Evolutionary conservation across 1,140 invertebrate genomes (phyloP).

Genomic region (Triops cancriformis): DNA sequence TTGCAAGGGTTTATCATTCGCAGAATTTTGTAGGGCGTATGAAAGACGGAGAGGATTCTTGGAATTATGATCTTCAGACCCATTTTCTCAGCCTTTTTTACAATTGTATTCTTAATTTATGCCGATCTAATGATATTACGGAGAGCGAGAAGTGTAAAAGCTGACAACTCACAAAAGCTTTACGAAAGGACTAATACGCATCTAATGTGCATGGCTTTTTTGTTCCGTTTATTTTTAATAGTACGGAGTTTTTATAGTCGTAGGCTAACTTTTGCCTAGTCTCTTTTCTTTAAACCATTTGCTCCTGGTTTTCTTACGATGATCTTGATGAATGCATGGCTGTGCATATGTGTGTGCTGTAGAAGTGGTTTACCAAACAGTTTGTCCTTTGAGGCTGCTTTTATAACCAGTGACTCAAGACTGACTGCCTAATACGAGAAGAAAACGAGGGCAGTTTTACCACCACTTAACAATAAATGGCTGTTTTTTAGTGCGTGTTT

Average conservation of each 20-base stretch:
- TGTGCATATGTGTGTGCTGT: conserved; percentile 3
- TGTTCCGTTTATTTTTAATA: not conserved
- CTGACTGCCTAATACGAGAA: not conserved
- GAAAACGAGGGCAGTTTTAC: not conserved
- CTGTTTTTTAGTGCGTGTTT: not conserved
- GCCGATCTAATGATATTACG: not conserved
- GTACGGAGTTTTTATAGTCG: not conserved
- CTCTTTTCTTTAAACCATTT: not conserved
- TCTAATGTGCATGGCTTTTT: not conserved
- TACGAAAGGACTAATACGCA: not conserved
- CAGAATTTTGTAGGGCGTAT: not conserved
- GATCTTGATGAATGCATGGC: not conserved
- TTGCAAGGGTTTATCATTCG: not conserved
- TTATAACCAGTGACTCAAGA: conserved; percentile 10
- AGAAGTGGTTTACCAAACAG: not conserved
- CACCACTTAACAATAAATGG: not conserved
- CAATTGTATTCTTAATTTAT: not conserved
- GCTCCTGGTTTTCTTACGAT: not conserved
- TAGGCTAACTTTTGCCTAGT: conserved; percentile 6
- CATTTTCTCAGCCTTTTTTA: not conserved
- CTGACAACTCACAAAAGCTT: not conserved
- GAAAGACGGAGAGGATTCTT: not conserved
- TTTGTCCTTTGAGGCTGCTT: conserved; percentile 9
- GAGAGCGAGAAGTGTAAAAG: not conserved
- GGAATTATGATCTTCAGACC: not conserved